These are phyloP conservation scores for Lepilemur septentrionalis DNA, from an alignment of 2,797 vertebrate species.

Conservation along the genomic window DNA sequence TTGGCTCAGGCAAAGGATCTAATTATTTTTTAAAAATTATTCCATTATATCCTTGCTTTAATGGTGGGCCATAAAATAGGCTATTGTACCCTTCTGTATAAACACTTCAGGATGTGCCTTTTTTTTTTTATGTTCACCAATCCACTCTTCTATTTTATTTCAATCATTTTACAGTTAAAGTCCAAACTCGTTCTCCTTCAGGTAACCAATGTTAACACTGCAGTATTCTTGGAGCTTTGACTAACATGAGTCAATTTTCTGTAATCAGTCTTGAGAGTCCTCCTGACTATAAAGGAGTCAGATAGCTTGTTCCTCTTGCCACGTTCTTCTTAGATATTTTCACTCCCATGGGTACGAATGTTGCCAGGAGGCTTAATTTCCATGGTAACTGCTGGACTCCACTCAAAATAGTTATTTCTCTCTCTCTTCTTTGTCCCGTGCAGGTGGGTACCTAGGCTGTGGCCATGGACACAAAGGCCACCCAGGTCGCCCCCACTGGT, in stretches of 20 bases:
- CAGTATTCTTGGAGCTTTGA: neutral
- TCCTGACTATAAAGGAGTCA: neutral
- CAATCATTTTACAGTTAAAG: neutral
- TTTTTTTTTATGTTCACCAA: neutral
- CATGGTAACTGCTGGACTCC: neutral
- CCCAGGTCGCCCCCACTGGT: slow-evolving; percentile 94
- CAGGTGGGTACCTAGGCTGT: slow-evolving; percentile 97
- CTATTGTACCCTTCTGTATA: neutral
- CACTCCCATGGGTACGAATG: neutral
- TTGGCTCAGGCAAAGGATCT: neutral
- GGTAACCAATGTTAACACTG: neutral
- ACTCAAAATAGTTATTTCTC: slow-evolving; percentile 39
- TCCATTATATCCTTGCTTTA: neutral
- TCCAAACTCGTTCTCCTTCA: neutral
- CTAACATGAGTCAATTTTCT: neutral
- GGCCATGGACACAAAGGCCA: slow-evolving; percentile 95
- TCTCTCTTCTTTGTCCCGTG: neutral
- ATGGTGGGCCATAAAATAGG: neutral
- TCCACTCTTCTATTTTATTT: neutral
- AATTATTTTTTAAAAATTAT: neutral
- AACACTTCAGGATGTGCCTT: neutral
- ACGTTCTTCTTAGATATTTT: neutral
- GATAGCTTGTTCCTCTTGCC: rapidly evolving
- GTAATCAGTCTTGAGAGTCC: neutral
- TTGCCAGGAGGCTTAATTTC: neutral